Percentiles rank a stretch among this genome's conserved stretches.
These are phyloP conservation scores for Diorhabda carinulata DNA, from an alignment of 1,140 invertebrate genomes.

Conservation along the genomic window DNA sequence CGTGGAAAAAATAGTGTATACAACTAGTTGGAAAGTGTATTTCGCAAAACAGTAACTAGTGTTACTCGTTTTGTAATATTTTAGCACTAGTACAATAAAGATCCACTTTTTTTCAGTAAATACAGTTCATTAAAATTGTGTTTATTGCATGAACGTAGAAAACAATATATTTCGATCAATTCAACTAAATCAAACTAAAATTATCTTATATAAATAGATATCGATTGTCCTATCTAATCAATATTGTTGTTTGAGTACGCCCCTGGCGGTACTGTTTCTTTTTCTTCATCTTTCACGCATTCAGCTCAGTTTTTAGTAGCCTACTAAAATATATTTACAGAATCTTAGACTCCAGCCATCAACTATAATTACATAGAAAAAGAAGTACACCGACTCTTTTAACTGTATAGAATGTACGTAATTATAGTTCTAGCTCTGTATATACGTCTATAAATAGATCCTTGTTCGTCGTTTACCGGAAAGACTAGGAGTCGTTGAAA, in stretches of 20 bases:
- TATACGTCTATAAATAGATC: slow-evolving; percentile 7
- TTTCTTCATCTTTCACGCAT: background rate
- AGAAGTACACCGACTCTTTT: slow-evolving; percentile 4
- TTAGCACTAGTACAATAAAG: no score
- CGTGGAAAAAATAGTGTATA: no score
- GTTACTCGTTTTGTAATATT: no score
- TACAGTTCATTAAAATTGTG: no score
- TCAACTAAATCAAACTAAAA: no score
- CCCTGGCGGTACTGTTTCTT: background rate
- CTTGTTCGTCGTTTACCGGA: slow-evolving; percentile 5
- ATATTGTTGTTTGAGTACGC: background rate
- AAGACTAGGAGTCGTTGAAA: slow-evolving; percentile 4
- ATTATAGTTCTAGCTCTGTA: slow-evolving; percentile 6
- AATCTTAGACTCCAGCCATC: background rate
- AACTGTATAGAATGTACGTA: background rate
- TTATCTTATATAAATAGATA: no score
- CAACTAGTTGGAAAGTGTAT: no score
- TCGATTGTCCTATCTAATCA: no score
- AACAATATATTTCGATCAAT: no score
- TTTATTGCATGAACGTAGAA: no score
- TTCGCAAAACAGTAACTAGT: no score
- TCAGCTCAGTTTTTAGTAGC: slow-evolving; percentile 4
- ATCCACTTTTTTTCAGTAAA: no score
- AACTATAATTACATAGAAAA: slow-evolving; percentile 6
- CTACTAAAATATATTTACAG: slow-evolving; percentile 10